These are phyloP conservation scores for Drosophila lini DNA, from an alignment of 1,140 invertebrate species.

Conservation along the genomic window DNA sequence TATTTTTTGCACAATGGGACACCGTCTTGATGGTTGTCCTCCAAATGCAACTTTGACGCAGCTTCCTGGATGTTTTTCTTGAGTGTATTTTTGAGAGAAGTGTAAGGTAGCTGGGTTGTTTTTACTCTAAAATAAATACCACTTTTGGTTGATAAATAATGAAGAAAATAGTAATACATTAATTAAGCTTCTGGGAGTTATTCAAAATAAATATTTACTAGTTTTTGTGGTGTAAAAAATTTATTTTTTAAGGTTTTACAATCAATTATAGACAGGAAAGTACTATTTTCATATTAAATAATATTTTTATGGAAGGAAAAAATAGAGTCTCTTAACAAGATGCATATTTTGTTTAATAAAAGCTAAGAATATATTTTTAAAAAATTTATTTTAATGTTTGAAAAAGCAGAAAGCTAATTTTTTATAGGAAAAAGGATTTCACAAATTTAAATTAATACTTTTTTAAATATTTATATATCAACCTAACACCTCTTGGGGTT, in stretches of 20 bases:
- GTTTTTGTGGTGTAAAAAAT: neutral
- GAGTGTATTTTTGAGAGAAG: neutral
- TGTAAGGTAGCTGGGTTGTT: neutral
- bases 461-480: neutral
- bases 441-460: neutral
- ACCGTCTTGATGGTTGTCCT: neutral
- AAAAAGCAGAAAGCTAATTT: neutral
- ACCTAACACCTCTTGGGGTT: neutral
- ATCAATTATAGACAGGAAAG: neutral
- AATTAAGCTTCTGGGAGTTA: neutral
- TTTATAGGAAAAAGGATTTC: neutral
- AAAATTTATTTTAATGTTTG: neutral
- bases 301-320: no score
- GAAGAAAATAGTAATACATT: neutral
- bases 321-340: no score
- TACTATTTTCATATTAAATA: neutral
- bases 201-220: neutral
- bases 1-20: conserved; percentile 38
- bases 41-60: conserved; percentile 13
- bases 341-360: no score
- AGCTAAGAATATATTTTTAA: no score
- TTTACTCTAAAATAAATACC: neutral
- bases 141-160: no score
- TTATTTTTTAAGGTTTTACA: neutral
- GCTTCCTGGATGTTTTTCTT: neutral